phyloP scores from a whole-genome alignment of 1,140 invertebrate genomes.

The Chironomus tepperi region DNA sequence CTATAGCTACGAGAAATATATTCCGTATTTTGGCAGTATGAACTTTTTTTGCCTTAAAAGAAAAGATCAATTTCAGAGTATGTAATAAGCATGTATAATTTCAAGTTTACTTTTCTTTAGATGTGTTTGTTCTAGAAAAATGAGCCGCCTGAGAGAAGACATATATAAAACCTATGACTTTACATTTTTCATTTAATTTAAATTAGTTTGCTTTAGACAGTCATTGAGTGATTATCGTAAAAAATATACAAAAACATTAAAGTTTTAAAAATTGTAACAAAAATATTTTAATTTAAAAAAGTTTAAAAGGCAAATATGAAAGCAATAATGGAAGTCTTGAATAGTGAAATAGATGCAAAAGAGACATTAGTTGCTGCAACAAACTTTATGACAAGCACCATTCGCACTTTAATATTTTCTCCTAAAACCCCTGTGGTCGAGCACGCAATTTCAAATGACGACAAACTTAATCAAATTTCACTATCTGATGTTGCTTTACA shows the following conservation, averaged over 20 bases:
- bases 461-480: conserved; percentile 38
- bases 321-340: neutral
- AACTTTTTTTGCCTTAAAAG: no score
- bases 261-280: conserved; percentile 1
- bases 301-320: neutral
- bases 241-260: neutral
- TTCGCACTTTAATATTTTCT: neutral
- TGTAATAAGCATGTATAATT: no score
- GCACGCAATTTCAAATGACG: neutral
- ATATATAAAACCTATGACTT: neutral
- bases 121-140: no score
- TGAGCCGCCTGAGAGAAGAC: no score
- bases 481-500: conserved; percentile 57
- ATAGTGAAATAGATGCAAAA: neutral
- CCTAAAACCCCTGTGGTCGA: neutral
- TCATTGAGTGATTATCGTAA: neutral
- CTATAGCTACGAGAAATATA: no score
- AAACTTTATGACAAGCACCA: neutral
- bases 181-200: neutral
- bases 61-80: no score
- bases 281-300: no score
- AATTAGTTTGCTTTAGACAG: neutral
- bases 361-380: neutral
- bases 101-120: no score
- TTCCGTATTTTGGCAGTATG: no score